Evolutionary conservation across 2,797 vertebrate genomes (phyloP), one percentile per base, ranked within the genome.

Genomic region (Bufotes viridis): DNA sequence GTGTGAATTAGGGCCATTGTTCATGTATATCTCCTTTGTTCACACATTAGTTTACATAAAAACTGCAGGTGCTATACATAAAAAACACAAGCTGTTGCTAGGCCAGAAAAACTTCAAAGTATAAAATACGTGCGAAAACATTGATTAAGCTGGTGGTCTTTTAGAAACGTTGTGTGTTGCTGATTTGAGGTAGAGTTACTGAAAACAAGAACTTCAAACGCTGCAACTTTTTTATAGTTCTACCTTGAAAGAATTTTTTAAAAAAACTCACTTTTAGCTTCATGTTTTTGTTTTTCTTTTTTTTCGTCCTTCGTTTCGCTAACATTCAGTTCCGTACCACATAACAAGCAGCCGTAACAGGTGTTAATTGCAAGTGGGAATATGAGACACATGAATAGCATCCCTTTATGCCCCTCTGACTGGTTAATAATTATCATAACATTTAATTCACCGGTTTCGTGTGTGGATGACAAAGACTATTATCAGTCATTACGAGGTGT

Each of bases 331-430:
- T 83, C 74, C 82, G 63, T 69, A 79, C 26, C 63, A 76, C 72
- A 34, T 82, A 82, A 65, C 72, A 89, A 78, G 63, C 84, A 70
- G 70, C 72, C 42, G 81, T 90, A 92, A 91, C 91, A 91, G 88
- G 90, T 90, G 88, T 81, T 91, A 87, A 90, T 91, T 92, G 91
- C 90, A 87, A 60, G 67, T 57, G 80, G 86, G 7, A 17, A 81
- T 85, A 61, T 86, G 90, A 91, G 89, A 90, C 81, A 89, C 89
- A 86, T 81, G 86, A 91, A 87, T 81, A 91, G 87, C 90, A 90
- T 93, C 90, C 91, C 89, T 90, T 91, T 91, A 82, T 90, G 70
- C 89, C 88, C 88, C 84, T 92, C 65, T 91, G 90, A 90, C 85
- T 82, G 81, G 86, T 70, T 87, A 87, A 87, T 88, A 86, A 90